phyloP scores from a whole-genome alignment of 2,113 vertebrate genomes.

The Tricholaema leucomelas region DNA sequence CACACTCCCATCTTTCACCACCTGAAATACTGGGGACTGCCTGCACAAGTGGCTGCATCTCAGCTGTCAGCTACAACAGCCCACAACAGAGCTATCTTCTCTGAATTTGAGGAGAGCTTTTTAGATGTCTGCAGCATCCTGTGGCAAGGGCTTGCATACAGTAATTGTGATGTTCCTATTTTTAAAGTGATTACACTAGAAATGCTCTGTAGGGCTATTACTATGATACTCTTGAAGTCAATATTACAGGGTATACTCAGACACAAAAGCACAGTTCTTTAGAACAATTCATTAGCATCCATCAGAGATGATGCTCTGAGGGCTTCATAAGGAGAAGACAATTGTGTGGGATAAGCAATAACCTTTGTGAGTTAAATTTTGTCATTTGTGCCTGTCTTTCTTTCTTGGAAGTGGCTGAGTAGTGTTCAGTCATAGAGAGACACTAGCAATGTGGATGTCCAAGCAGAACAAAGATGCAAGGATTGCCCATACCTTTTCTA shows the following conservation, averaged over 20 bases:
- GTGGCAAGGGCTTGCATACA: neutral
- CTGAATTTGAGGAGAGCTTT: neutral
- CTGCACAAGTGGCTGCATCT: neutral
- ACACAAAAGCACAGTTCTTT: neutral
- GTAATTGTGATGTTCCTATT: neutral
- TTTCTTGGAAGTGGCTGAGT: neutral
- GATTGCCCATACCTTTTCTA: neutral
- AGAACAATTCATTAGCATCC: neutral
- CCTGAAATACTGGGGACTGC: neutral
- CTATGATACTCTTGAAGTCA: neutral
- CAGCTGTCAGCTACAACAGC: neutral
- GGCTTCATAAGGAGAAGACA: neutral
- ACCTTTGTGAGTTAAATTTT: neutral
- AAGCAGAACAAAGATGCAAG: neutral
- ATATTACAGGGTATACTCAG: neutral
- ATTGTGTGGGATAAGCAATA: neutral
- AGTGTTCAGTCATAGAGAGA: neutral
- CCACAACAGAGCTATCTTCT: neutral
- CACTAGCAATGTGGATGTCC: neutral
- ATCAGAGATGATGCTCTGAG: neutral
- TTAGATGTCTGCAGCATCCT: neutral
- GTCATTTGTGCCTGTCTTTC: neutral
- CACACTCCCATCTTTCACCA: neutral
- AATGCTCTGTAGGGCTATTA: neutral
- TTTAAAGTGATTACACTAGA: neutral